These are phyloP conservation scores for Heliopora coerulea DNA, from an alignment of 92 coral and sea anemone genomes.

Conservation along the genomic window DNA sequence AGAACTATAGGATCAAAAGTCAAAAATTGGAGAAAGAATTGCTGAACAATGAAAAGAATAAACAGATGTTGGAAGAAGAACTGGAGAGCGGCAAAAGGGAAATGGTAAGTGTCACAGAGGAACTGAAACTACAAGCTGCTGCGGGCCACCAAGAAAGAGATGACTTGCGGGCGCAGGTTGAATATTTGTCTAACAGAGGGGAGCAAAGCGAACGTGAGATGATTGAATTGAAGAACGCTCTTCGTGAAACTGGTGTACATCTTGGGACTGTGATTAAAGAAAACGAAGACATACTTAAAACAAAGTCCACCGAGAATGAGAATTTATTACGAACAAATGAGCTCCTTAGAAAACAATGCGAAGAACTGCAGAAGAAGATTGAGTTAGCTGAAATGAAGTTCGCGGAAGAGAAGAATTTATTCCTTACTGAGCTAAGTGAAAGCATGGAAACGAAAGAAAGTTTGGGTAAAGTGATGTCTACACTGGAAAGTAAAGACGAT, in stretches of 20 bases:
- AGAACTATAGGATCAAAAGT: background rate
- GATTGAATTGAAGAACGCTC: conserved; percentile 63
- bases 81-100: no score
- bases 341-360: background rate
- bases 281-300: conserved; percentile 60
- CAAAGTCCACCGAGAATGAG: conserved; percentile 57
- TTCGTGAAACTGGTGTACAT: background rate
- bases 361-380: background rate
- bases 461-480: background rate
- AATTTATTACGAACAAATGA: conserved; percentile 6
- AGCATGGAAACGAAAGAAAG: conserved; percentile 25
- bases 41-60: background rate
- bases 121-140: background rate
- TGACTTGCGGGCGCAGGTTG: conserved; percentile 65
- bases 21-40: background rate
- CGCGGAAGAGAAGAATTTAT: conserved; percentile 34
- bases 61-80: background rate
- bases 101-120: no score
- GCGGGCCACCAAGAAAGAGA: conserved; percentile 46
- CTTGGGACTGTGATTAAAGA: conserved; percentile 47
- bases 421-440: conserved; percentile 34
- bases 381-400: background rate
- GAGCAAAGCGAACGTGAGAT: conserved; percentile 56
- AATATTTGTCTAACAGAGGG: conserved; percentile 56
- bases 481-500: conserved; percentile 28